Conservation (phyloP, 2,888 invertebrate genomes). For the Eremobia ochroleuca region DNA sequence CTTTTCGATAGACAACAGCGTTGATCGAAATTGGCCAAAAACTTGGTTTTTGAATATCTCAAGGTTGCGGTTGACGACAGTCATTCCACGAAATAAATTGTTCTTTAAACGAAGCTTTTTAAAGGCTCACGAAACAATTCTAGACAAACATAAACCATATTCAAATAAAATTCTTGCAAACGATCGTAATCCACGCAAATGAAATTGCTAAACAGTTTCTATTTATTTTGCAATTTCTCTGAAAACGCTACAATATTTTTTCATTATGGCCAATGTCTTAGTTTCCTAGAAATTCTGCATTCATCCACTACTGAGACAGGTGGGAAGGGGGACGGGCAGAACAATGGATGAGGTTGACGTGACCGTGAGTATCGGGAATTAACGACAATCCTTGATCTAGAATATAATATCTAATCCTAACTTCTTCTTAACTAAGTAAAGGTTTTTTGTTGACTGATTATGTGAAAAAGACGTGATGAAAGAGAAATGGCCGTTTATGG, state of each 20-base stretch:
- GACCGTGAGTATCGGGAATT: conserved; percentile 9
- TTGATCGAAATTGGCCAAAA: background rate
- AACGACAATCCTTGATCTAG: conserved; percentile 27
- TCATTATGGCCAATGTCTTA: conserved; percentile 25
- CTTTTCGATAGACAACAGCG: background rate
- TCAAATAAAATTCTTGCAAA: conserved; percentile 36
- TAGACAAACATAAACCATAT: conserved; percentile 14
- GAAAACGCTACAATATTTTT: conserved; percentile 35
- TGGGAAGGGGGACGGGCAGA: conserved; percentile 9
- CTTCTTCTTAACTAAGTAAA: background rate
- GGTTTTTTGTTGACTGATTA: background rate
- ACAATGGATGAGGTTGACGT: conserved; percentile 39
- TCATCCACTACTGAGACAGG: conserved; percentile 12
- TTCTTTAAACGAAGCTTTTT: background rate
- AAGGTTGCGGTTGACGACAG: background rate
- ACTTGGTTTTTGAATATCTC: no score
- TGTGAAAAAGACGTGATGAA: background rate
- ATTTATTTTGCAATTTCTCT: conserved; percentile 38
- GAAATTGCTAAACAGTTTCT: conserved; percentile 25
- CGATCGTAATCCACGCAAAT: conserved; percentile 31
- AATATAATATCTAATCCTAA: background rate
- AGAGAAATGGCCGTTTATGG: background rate
- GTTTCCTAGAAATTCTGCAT: conserved; percentile 37
- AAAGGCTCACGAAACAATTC: conserved; percentile 2
- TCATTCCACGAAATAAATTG: conserved; percentile 1